A percentile compares a stretch with the other conserved stretches of the same genome.
phyloP scores from a whole-genome alignment of 2,797 vertebrate genomes.

The Microhierax caerulescens region DNA sequence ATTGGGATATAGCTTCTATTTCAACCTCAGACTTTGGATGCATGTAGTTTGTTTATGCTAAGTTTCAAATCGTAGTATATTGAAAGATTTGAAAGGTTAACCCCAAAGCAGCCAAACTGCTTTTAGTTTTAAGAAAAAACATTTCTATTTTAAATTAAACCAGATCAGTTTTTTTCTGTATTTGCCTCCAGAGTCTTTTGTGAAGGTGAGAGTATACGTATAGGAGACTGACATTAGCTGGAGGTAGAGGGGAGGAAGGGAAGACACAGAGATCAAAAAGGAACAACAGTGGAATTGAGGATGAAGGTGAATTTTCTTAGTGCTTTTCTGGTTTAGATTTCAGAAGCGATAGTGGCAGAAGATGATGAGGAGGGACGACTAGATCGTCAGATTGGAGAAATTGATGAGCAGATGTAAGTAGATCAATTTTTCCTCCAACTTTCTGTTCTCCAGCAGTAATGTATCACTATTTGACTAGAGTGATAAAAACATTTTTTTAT shows the following conservation, averaged over 20 bases:
- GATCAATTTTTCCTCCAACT: slow-evolving; percentile 44
- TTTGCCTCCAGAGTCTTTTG: neutral
- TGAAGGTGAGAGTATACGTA: neutral
- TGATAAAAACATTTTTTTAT: neutral
- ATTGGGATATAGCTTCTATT: neutral
- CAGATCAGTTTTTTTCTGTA: neutral
- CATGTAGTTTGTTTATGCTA: neutral
- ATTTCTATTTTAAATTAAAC: slow-evolving; percentile 2
- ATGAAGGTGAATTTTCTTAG: slow-evolving; percentile 33
- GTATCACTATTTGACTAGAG: neutral
- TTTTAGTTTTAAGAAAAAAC: neutral
- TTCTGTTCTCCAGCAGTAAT: slow-evolving; percentile 35
- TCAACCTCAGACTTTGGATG: neutral
- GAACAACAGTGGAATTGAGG: neutral
- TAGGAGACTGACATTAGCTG: slow-evolving; percentile 6
- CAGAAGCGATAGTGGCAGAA: slow-evolving; percentile 95
- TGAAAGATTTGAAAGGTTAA: neutral
- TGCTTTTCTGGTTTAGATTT: slow-evolving; percentile 77
- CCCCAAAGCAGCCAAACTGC: neutral
- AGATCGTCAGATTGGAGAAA: slow-evolving; percentile 95
- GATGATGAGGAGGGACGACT: slow-evolving; percentile 96
- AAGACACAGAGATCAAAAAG: slow-evolving; percentile 28
- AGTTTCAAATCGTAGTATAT: neutral
- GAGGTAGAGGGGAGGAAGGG: neutral
- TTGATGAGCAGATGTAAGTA: slow-evolving; percentile 92